Evolutionary conservation across 2,113 vertebrate species (phyloP), one percentile per base, ranked within the genome.

Genomic region (Indri indri): DNA sequence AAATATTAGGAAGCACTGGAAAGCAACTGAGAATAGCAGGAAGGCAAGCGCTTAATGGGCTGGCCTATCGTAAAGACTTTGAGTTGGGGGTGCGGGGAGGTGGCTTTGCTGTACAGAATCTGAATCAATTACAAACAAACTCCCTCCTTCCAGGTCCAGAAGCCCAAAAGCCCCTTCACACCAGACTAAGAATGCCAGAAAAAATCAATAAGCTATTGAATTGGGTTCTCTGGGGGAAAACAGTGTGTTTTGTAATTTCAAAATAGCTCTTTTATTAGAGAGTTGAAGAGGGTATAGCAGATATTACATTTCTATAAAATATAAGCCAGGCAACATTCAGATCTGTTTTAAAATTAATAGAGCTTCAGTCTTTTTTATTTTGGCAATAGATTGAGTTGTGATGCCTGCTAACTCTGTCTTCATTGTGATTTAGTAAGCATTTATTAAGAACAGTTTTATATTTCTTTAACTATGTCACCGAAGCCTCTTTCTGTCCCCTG

Each of bases 341-440:
- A 37, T 97, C 40, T 96, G 88, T 96, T 93, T 98, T 97, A 96
- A 94, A 98, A 98, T 94, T 74, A 98, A 63, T 88, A 97, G 83
- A 96, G 91, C 92, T 96, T 91, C 73, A 98, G 91, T 98, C 97
- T 91, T 45, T 63, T 98, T 94, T 96, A 71, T 97, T 98, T 98
- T 97, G 95, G 52, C 61, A 87, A 94, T 52, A 74, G 95, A 98
- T 32, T 97, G 97, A 97, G 81, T 73, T 88, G 61, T 84, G 96
- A 93, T 97, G 85, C 93, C 97, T 98, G 68, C 77, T 96, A 97
- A 90, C 87, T 98, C 84, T 54, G 80, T 97, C 98, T 98, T 95
- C 90, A 91, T 97, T 98, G 77, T 97, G 86, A 30, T 97, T 98
- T 98, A 92, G 73, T 98, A 98, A 98, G 97, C 93, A 97, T 94